A percentile compares a stretch with the other conserved stretches of the same genome.
These are phyloP conservation scores for Sakesphorus luctuosus DNA, from an alignment of 2,113 vertebrate genomes.

Conservation along the genomic window DNA sequence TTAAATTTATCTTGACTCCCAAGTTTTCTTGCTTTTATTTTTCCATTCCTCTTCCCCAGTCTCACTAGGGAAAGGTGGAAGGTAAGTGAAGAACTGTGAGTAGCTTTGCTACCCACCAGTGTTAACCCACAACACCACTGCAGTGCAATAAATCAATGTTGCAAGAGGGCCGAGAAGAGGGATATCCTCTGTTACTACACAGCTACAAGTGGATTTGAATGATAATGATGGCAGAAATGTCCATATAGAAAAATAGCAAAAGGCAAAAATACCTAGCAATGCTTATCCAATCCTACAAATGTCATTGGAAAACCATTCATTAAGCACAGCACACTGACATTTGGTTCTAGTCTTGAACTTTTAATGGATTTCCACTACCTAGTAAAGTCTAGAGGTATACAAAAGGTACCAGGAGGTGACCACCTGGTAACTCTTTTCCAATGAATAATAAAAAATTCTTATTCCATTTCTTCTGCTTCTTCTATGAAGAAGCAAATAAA, in stretches of 20 bases:
- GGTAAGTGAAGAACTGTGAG: background rate
- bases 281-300: background rate
- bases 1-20: background rate
- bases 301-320: background rate
- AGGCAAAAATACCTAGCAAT: background rate
- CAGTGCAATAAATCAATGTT: background rate
- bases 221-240: background rate
- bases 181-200: background rate
- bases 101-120: background rate
- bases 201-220: background rate
- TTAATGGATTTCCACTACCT: background rate
- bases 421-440: background rate
- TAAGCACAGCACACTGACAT: background rate
- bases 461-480: background rate
- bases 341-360: background rate
- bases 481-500: background rate
- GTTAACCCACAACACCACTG: background rate
- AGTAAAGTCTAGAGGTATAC: background rate
- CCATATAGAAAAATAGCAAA: background rate
- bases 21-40: background rate
- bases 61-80: accelerated
- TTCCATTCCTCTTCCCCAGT: accelerated
- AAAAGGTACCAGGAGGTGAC: background rate
- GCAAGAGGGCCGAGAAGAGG: background rate
- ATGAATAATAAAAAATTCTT: background rate